Evolutionary conservation across 2,797 vertebrate species (phyloP).

Genomic region (Pangasius mekongensis): DNA sequence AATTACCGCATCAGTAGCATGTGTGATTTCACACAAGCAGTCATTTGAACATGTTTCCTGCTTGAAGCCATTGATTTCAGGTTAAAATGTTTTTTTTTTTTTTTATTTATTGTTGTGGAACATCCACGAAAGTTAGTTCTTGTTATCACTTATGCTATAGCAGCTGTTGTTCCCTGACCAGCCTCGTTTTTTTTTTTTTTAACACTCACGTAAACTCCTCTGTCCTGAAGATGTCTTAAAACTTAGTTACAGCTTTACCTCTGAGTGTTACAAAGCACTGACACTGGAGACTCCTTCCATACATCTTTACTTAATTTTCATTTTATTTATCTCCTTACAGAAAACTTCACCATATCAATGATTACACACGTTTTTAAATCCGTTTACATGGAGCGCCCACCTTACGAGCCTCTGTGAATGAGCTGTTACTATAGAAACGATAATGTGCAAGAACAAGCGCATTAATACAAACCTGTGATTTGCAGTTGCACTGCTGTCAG

Average conservation of each 20-base stretch:
- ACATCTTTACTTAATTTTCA: neutral
- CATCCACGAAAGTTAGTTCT: neutral
- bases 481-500: neutral
- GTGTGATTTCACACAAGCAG: neutral
- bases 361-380: neutral
- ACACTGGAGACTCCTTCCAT: neutral
- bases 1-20: neutral
- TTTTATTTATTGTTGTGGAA: neutral
- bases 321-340: neutral
- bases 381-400: neutral
- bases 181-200: neutral
- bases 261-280: neutral
- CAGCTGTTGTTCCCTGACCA: neutral
- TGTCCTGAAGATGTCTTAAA: too few species aligned
- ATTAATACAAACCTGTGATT: neutral
- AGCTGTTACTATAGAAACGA: neutral
- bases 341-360: neutral
- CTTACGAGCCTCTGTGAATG: neutral
- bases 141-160: neutral
- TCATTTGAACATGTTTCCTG: neutral
- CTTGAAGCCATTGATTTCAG: neutral
- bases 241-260: neutral
- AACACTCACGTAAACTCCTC: too few species aligned
- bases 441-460: neutral
- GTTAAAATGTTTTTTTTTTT: neutral